Percentiles rank a stretch among this genome's conserved stretches.
These are phyloP conservation scores for Capromys pilorides DNA, from an alignment of 2,797 vertebrate species.

Conservation along the genomic window DNA sequence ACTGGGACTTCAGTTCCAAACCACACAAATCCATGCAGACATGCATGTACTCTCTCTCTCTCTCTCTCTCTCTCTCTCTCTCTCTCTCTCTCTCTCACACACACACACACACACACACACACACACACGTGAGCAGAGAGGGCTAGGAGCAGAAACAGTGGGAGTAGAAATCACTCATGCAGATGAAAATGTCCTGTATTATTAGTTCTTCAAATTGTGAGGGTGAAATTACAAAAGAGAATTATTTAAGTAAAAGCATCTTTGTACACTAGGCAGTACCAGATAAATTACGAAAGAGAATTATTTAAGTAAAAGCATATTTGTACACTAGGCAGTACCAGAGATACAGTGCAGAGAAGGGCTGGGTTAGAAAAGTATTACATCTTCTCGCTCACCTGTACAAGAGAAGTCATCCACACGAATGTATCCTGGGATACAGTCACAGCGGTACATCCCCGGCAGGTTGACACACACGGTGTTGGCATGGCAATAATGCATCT, in stretches of 20 bases:
- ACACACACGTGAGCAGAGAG: neutral
- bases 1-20: neutral
- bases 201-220: neutral
- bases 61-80: too few relatives aligned
- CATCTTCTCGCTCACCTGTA: constrained; percentile 88
- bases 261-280: neutral
- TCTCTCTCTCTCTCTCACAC: too few relatives aligned
- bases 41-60: neutral
- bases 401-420: constrained; percentile 97
- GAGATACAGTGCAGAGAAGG: neutral
- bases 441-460: constrained; percentile 93
- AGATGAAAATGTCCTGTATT: neutral
- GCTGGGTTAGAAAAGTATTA: fast-evolving
- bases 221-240: constrained; percentile 1
- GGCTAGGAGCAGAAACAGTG: neutral
- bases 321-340: neutral
- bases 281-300: neutral
- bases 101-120: too few relatives aligned
- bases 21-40: neutral
- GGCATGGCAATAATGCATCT: constrained; percentile 97
- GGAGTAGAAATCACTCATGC: constrained; percentile 12
- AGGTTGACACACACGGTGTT: constrained; percentile 95
- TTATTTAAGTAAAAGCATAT: neutral
- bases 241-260: neutral
- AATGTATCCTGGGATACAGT: constrained; percentile 93